phyloP scores from a whole-genome alignment of 2,113 vertebrate species.

The Pteropus alecto region DNA sequence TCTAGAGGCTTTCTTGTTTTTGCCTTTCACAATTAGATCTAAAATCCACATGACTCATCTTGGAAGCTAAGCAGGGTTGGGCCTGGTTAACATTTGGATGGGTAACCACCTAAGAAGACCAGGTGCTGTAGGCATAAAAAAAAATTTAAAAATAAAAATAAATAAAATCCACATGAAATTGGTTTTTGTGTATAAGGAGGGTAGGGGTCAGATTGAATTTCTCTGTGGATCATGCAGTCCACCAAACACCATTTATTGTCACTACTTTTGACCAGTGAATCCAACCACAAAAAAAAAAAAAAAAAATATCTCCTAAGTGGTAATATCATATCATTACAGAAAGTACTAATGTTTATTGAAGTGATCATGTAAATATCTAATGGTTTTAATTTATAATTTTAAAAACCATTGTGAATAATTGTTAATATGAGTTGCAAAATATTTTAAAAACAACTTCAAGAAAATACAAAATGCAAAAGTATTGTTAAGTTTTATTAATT shows the following conservation, averaged over 20 bases:
- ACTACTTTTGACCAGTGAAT: neutral
- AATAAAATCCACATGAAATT: neutral
- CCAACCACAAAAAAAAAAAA: neutral
- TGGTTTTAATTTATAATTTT: neutral
- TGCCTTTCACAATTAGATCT: neutral
- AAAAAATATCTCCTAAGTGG: neutral
- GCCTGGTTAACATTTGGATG: too few relatives aligned
- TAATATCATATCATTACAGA: neutral
- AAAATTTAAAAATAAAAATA: too few relatives aligned
- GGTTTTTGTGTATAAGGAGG: neutral
- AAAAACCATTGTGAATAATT: neutral
- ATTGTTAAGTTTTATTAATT: neutral
- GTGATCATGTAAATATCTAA: neutral
- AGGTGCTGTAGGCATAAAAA: too few relatives aligned
- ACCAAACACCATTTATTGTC: neutral
- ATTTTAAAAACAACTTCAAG: neutral
- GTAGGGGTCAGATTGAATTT: neutral
- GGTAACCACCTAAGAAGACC: too few relatives aligned
- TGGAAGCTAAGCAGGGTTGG: too few relatives aligned
- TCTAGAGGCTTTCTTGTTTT: neutral
- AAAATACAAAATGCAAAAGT: constrained; percentile 4
- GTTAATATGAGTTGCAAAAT: neutral
- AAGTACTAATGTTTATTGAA: constrained; percentile 17
- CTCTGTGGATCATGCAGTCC: neutral
- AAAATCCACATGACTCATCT: neutral